Percentiles rank a stretch among this genome's conserved stretches.
These are phyloP conservation scores for Tetranychus truncatus DNA, from an alignment of 2,888 invertebrate species.

Conservation along the genomic window DNA sequence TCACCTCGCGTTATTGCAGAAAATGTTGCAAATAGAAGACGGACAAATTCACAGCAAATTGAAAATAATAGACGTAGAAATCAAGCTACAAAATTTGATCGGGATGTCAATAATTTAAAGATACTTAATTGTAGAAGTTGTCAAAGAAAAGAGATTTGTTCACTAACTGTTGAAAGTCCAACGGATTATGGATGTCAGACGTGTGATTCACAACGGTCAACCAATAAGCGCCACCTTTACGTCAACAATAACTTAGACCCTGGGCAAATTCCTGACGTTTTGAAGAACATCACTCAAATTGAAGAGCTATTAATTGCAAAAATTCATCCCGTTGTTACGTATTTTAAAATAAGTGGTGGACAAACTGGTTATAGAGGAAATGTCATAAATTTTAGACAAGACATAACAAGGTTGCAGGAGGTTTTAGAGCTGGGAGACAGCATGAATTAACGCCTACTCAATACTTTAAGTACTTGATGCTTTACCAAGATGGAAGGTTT, in stretches of 20 bases:
- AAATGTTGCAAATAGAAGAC: too few species aligned
- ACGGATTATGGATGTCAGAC: not conserved
- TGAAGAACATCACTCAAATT: not conserved
- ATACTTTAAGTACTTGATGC: constrained; percentile 9
- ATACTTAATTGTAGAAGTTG: not conserved
- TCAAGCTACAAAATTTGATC: not conserved
- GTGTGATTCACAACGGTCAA: not conserved
- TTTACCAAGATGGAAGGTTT: constrained; percentile 7
- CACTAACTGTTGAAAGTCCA: not conserved
- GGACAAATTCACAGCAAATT: too few species aligned
- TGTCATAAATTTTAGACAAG: constrained; percentile 10
- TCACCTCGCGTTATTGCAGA: too few species aligned
- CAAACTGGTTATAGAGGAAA: constrained; percentile 10
- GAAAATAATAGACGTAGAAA: too few species aligned
- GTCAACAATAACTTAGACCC: not conserved
- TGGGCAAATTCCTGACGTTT: not conserved
- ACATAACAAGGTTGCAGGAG: constrained; percentile 2
- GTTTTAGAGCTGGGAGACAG: not conserved
- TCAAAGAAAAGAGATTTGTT: not conserved
- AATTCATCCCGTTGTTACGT: constrained; percentile 11
- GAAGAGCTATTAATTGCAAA: constrained; percentile 11
- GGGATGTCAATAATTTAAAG: not conserved
- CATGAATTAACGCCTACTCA: not conserved
- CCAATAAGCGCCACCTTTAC: not conserved
- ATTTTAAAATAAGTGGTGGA: not conserved